Evolutionary conservation across 2,888 invertebrate genomes (phyloP).

Genomic region (Gonocerus acuteangulatus): DNA sequence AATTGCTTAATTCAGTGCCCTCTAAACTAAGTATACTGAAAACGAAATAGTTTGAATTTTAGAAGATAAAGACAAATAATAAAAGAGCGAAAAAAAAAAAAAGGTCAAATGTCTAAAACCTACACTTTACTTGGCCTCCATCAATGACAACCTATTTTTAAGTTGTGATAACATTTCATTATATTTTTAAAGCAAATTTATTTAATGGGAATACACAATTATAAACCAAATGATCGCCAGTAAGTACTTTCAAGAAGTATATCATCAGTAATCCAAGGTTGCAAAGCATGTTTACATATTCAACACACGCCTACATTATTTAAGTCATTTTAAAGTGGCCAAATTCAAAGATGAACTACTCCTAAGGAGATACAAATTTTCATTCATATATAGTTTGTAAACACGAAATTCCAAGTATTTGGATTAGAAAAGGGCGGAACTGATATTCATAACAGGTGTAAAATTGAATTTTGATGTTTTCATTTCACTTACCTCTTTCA

Average conservation of each 20-base stretch:
- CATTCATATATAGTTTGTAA: neutral
- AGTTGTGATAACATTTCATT: neutral
- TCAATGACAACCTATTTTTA: slow-evolving; percentile 6
- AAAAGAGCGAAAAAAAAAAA: neutral
- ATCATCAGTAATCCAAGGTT: slow-evolving; percentile 10
- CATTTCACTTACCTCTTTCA: slow-evolving; percentile 72
- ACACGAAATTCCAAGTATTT: neutral
- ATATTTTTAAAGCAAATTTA: neutral
- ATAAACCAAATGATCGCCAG: neutral
- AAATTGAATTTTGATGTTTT: slow-evolving; percentile 24
- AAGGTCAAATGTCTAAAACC: neutral
- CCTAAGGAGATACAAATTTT: no score
- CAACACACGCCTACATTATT: slow-evolving; percentile 25
- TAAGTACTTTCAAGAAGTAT: neutral
- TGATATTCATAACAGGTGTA: slow-evolving; percentile 34
- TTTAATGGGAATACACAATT: neutral
- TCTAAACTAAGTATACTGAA: slow-evolving; percentile 41
- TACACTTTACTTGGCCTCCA: neutral
- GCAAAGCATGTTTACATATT: slow-evolving; percentile 32
- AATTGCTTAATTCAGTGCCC: slow-evolving; percentile 45
- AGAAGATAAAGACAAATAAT: no score
- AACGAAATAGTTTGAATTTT: slow-evolving; percentile 33
- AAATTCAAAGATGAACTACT: no score
- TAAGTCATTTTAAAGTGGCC: neutral
- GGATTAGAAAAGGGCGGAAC: slow-evolving; percentile 22